Percentiles rank a stretch among this genome's conserved stretches.
These are phyloP conservation scores for Eupithecia vulgata DNA, from an alignment of 2,888 invertebrate genomes.

Conservation along the genomic window DNA sequence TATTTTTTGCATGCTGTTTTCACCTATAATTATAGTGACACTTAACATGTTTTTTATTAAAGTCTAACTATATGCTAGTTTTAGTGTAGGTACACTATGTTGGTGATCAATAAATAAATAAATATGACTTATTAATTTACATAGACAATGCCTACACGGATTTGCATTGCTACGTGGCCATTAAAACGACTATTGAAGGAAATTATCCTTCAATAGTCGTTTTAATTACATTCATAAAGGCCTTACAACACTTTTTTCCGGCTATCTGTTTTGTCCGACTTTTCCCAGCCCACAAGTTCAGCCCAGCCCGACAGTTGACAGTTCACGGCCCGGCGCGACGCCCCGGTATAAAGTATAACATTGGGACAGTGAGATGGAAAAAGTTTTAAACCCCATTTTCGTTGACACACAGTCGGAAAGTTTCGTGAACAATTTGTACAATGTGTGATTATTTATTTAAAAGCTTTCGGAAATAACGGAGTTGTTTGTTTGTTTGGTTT, in stretches of 20 bases:
- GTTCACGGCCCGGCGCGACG: slow-evolving; percentile 32
- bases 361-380: slow-evolving; percentile 54
- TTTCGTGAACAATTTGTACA: slow-evolving; percentile 13
- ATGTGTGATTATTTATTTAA: slow-evolving; percentile 17
- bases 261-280: not conserved
- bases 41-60: too few species aligned
- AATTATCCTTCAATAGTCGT: too few species aligned
- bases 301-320: slow-evolving; percentile 41
- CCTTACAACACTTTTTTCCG: not conserved
- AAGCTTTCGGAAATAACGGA: slow-evolving; percentile 6
- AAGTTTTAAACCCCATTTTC: slow-evolving; percentile 46
- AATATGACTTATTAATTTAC: not conserved
- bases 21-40: too few species aligned
- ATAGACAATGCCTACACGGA: not conserved
- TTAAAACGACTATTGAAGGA: too few species aligned
- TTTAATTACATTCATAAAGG: not conserved
- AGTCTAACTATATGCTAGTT: too few species aligned
- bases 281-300: not conserved
- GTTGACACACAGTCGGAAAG: slow-evolving; percentile 30
- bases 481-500: slow-evolving; percentile 1
- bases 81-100: too few species aligned
- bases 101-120: too few species aligned
- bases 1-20: too few species aligned
- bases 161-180: too few species aligned
- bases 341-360: slow-evolving; percentile 45